Evolutionary conservation across 2,888 invertebrate genomes (phyloP), one percentile per base, ranked within the genome.

Genomic region (Thyatira batis): DNA sequence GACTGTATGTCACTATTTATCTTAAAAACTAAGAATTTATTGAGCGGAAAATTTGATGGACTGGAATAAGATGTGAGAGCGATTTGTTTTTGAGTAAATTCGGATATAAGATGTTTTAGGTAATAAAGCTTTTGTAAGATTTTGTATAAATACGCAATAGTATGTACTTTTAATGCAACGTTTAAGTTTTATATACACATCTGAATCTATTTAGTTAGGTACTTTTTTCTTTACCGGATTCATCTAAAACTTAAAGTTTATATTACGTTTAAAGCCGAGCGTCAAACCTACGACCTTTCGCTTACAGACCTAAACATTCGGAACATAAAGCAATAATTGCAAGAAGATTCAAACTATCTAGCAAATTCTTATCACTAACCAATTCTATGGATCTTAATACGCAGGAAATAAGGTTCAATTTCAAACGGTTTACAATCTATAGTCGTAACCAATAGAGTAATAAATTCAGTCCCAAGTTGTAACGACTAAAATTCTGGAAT

Each of bases 11-110:
- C 27, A 21, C 28, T 52, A 43, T 52, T 52, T 21, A 48, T 46
- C 33, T 39, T 20, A 1, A 20, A 17, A 54, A 17, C 50, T 52
- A 39, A 48, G 52, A 58, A 51, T 54, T 49, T 50, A 54, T 57
- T 54, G 51, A 30, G 25, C 52, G 50, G 54, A 11, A 11, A 30
- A 9, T 11, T 30, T 11, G 10, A 2, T 30, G 30, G 30, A 5
- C 23, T 23, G 23, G 3, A 23, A 23, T 23, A 23, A 23, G 23
- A 23, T 4, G 6, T 23, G 6, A 4, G 23, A 23, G 6, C 3
- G 23, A 4, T 23, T 23, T 23, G 6, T 23, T 23, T 6, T 4
- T 23, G 6, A 23, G 6, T 23, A 6, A 23, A 23, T 3, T 4
- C 23, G 23, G 3, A 6, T 3, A 6, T 23, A 23, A 23, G 6